Conservation (phyloP, 1,140 invertebrate species). For the Parasteatoda tepidariorum region DNA sequence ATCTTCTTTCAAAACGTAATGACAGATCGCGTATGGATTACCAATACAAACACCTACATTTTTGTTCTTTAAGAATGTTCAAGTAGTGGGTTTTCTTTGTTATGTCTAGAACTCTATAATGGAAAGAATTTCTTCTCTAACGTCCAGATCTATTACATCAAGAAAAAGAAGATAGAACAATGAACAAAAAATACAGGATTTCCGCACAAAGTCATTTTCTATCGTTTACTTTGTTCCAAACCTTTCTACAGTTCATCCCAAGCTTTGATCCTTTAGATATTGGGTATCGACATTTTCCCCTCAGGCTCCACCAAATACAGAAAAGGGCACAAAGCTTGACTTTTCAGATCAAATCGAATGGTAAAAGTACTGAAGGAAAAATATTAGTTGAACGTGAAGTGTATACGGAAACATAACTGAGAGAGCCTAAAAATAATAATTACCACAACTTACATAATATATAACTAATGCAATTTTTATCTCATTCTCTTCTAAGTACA, state of each 20-base stretch:
- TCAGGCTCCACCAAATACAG: constrained; percentile 52
- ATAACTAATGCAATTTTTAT: too few relatives aligned
- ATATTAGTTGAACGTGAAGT: constrained; percentile 31
- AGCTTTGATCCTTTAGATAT: constrained; percentile 56
- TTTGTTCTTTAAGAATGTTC: not conserved
- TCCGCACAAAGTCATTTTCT: constrained; percentile 58
- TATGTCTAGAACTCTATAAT: not conserved
- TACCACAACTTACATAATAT: too few relatives aligned
- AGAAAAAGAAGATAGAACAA: constrained; percentile 18
- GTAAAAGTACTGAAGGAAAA: constrained; percentile 52
- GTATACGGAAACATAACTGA: not conserved
- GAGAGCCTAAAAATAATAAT: too few relatives aligned
- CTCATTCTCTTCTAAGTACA: too few relatives aligned
- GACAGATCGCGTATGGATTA: not conserved
- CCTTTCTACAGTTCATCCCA: constrained; percentile 57
- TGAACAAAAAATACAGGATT: constrained; percentile 56
- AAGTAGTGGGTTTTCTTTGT: not conserved
- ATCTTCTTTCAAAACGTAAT: not conserved
- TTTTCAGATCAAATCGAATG: constrained; percentile 21
- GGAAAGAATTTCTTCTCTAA: not conserved
- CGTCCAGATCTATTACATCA: constrained; percentile 39
- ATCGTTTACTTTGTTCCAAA: constrained; percentile 57
- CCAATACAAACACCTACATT: not conserved
- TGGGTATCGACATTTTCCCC: constrained; percentile 58
- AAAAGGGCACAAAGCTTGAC: constrained; percentile 30